Base-by-base conservation (phyloP, 2,113 vertebrate genomes). In the Apodemus sylvaticus region DNA sequence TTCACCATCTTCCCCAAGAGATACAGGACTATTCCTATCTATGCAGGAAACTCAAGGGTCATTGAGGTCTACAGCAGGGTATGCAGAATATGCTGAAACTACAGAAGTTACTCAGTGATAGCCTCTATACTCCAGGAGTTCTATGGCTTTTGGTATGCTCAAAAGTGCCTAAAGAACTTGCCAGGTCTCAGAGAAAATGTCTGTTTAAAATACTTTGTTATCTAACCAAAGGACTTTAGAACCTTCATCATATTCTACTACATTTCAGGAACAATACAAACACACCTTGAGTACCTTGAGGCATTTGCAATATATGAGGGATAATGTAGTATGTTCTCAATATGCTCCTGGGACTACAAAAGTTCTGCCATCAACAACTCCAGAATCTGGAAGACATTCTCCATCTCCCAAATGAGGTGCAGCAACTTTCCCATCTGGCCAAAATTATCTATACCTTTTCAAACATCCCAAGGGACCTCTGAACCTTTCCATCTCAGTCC, bases 1-100 rank as follows among this genome's bases (percentile, higher is more conserved):
- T 6, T 39, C 79, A 22, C 1, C 5, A 14, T 13, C 53, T 60
- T 14, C 3, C 17, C 20, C 34, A n/a, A n/a, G 53, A 53, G 4
- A 4, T 29, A 58, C 31, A 11, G 19, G 20, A n/a, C 2, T 0
- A 12, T n/a, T 82, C 11, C 53, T 13, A 39, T 60, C 20, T 58
- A 58, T 58, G 14, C 29, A 53, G 31, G 19, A 53, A 79, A 9
- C 3, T 34, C 48, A 36, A 36, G 77, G 3, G 51, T 53, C 10
- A 17, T 34, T 19, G 34, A 34, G 3, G 3, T 34, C 29, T 79
- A 53, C 2, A 34, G 1, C 16, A 53, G 13, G 5, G 1, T 3
- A 79, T 53, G 16, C 7, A 79, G 45, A 53, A 53, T 14, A 78
- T 58, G 16, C 16, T 58, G 17, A 4, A 58, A 17, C 55, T 34